phyloP scores from a whole-genome alignment of 1,140 invertebrate genomes.

The Venustaconcha ellipsiformis region DNA sequence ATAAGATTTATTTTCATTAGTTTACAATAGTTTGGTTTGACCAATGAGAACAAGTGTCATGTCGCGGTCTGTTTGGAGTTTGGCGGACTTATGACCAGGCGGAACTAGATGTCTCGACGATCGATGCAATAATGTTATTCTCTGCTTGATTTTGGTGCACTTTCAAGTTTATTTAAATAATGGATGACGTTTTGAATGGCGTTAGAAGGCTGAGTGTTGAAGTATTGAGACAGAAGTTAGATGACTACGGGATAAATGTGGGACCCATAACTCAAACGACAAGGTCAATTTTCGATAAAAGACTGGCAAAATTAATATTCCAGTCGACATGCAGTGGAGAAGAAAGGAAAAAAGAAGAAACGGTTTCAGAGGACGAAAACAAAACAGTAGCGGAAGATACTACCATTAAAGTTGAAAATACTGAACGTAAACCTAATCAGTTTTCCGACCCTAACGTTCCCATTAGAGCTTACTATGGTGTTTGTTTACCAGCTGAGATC shows the following conservation, averaged over 20 bases:
- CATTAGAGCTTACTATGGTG: conserved; percentile 22
- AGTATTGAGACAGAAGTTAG: conserved; percentile 43
- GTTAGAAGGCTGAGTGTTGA: conserved; percentile 40
- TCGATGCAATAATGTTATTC: too few relatives aligned
- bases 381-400: neutral
- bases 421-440: neutral
- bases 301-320: conserved; percentile 45
- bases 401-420: neutral
- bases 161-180: conserved; percentile 4
- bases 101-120: too few relatives aligned
- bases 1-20: too few relatives aligned
- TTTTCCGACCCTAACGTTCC: neutral
- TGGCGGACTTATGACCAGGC: too few relatives aligned
- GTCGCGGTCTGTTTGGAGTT: too few relatives aligned
- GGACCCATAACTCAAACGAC: conserved; percentile 54
- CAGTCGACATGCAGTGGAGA: conserved; percentile 10
- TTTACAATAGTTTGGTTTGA: too few relatives aligned
- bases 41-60: too few relatives aligned
- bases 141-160: too few relatives aligned
- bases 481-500: conserved; percentile 19
- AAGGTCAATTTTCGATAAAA: conserved; percentile 49
- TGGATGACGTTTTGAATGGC: conserved; percentile 50
- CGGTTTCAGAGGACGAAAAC: neutral
- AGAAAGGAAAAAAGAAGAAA: neutral
- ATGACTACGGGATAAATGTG: conserved; percentile 46